Base-by-base conservation (phyloP, 2,797 vertebrate species). In the Enteromius thamalakanensis region DNA sequence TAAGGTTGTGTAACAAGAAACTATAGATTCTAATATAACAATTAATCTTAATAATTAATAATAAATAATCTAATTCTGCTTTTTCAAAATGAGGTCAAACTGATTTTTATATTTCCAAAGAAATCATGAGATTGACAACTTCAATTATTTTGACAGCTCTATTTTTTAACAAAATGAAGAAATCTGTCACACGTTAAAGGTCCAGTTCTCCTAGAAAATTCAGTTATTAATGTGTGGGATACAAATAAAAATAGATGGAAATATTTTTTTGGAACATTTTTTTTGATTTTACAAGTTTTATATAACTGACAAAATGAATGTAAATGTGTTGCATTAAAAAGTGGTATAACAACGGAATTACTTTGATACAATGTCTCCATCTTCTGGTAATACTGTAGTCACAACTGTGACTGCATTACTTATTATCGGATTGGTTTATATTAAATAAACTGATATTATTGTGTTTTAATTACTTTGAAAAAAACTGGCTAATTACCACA, bases 321-420 rank as follows among this genome's bases (percentile, higher is more conserved):
- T 3, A 6, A 64, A 32, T 1, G 68, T 15, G 14, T 45, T 47
- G 14, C n/a, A 71, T 71, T 47, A 26, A 3, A 47, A 62, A 2
- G 23, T 60, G 1, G 5, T 15, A 45, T 6, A 32, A 45, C 7
- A 51, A 23, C 4, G 9, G 47, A 17, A 0, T 17, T 70, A 55
- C 34, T 71, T 62, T 81, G 19, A 81, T n/a, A 65, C 40, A 5
- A 67, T 82, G 72, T 76, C 71, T 82, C 81, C 81, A 75, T 76
- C 81, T 82, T 82, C 72, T 82, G 81, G 81, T 32, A 1, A 29
- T 53, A 45, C 12, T n/a, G 14, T 72, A 62, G 68, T 3, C 15
- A 40, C 40, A 23, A 69, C 32, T 11, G 9, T n/a, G 29, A 53
- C 19, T 2, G 6, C 58, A 58, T 58, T 19, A 60, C 53, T 75